Conservation (phyloP, 2,113 vertebrate genomes). For the Eudyptes chrysolophus region DNA sequence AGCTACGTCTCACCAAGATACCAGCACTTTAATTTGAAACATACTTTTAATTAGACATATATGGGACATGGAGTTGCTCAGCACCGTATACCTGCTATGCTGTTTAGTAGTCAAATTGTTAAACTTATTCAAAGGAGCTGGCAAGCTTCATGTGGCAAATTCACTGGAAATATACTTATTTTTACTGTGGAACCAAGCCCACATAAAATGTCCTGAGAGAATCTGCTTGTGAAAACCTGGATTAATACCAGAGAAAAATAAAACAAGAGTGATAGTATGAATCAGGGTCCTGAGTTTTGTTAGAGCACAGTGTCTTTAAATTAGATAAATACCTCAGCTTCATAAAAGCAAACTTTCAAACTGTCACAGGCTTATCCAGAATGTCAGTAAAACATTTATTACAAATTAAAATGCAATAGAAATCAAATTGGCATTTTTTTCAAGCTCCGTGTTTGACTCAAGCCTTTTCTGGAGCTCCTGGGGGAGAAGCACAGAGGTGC, state of each 20-base stretch:
- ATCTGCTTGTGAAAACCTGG: conserved; percentile 24
- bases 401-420: conserved; percentile 55
- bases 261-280: conserved; percentile 21
- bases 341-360: conserved; percentile 34
- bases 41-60: not conserved
- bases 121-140: not conserved
- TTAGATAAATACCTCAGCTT: conserved; percentile 17
- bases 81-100: not conserved
- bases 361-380: conserved; percentile 9
- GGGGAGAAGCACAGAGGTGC: not conserved
- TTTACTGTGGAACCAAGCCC: conserved; percentile 18
- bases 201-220: conserved; percentile 15
- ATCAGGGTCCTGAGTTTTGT: not conserved
- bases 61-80: not conserved
- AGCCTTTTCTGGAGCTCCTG: not conserved
- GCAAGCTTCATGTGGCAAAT: not conserved
- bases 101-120: not conserved
- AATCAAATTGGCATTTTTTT: conserved; percentile 3
- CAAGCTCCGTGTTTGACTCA: not conserved
- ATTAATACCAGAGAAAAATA: not conserved
- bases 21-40: not conserved
- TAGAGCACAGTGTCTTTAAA: not conserved
- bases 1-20: not conserved
- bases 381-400: conserved; percentile 34
- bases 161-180: conserved; percentile 39